Percentiles rank a stretch among this genome's conserved stretches.
Conservation (phyloP, 2,797 vertebrate species). For the Hozukius guyotensis region DNA sequence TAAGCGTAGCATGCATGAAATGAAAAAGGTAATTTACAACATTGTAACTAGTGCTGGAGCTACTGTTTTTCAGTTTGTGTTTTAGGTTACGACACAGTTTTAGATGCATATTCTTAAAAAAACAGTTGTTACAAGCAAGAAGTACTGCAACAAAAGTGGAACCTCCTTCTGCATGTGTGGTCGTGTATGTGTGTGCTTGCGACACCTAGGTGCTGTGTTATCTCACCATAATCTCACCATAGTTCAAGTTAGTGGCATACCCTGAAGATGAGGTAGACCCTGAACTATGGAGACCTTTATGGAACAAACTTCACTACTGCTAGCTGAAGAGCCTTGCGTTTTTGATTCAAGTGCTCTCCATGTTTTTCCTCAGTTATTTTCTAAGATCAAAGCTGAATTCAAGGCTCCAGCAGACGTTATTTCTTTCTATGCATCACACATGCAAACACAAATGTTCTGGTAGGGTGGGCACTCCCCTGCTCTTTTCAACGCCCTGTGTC, state of each 20-base stretch:
- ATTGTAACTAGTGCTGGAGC: neutral
- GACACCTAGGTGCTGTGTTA: conserved; percentile 72
- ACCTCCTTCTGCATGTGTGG: neutral
- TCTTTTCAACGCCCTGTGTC: conserved; percentile 49
- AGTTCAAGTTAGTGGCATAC: conserved; percentile 60
- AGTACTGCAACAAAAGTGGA: neutral
- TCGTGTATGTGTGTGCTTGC: conserved; percentile 25
- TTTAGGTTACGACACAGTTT: neutral
- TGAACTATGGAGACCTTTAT: neutral
- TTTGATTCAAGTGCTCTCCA: neutral
- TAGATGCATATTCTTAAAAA: neutral
- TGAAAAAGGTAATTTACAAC: neutral
- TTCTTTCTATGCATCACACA: neutral
- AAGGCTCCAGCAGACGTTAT: neutral
- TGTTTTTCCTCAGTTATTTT: neutral
- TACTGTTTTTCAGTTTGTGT: neutral
- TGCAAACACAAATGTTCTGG: conserved; percentile 25
- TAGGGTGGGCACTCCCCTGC: conserved; percentile 43
- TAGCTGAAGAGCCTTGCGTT: neutral
- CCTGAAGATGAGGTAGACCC: conserved; percentile 55
- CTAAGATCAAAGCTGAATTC: conserved; percentile 2
- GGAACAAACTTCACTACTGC: neutral
- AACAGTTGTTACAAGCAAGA: neutral
- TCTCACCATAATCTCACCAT: conserved; percentile 62
- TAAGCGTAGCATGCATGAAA: conserved; percentile 12